Percentiles rank a stretch among this genome's conserved stretches.
Conservation (phyloP, 2,797 vertebrate genomes). For the Scomberomorus guttatus region DNA sequence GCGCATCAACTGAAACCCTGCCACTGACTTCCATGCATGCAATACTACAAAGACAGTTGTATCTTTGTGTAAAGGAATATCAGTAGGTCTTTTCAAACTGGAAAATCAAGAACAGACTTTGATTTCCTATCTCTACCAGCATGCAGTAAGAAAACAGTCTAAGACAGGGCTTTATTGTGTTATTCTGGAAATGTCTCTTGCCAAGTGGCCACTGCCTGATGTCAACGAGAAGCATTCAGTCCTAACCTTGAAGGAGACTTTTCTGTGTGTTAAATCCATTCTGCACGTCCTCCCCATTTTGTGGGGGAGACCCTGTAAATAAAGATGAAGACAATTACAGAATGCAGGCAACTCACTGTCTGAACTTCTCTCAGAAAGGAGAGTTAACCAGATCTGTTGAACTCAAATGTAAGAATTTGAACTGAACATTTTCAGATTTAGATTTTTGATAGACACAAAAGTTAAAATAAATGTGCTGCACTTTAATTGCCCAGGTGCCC, state of each 20-base stretch:
- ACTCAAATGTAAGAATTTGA: neutral
- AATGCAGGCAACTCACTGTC: neutral
- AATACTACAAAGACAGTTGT: conserved; percentile 47
- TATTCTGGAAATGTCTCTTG: conserved; percentile 58
- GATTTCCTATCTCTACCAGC: conserved; percentile 70
- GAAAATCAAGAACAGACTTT: conserved; percentile 44
- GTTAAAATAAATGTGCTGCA: neutral
- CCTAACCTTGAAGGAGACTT: conserved; percentile 86
- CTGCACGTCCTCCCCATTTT: conserved; percentile 80
- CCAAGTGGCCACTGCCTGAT: conserved; percentile 49
- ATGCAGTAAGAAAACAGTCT: conserved; percentile 65
- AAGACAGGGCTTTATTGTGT: conserved; percentile 35
- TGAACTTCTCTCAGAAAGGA: neutral
- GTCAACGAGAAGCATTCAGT: conserved; percentile 59
- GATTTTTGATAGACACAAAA: neutral
- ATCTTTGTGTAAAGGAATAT: conserved; percentile 33
- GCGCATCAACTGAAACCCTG: conserved; percentile 49
- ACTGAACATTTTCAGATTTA: neutral
- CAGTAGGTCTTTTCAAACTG: conserved; percentile 41
- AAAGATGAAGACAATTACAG: neutral
- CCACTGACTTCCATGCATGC: conserved; percentile 58
- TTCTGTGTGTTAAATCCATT: conserved; percentile 84
- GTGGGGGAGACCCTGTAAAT: conserved; percentile 80
- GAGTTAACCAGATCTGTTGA: neutral
- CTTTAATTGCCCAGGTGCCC: neutral